Evolutionary conservation across 2,113 vertebrate species (phyloP).

Genomic region (Pitta sordida): DNA sequence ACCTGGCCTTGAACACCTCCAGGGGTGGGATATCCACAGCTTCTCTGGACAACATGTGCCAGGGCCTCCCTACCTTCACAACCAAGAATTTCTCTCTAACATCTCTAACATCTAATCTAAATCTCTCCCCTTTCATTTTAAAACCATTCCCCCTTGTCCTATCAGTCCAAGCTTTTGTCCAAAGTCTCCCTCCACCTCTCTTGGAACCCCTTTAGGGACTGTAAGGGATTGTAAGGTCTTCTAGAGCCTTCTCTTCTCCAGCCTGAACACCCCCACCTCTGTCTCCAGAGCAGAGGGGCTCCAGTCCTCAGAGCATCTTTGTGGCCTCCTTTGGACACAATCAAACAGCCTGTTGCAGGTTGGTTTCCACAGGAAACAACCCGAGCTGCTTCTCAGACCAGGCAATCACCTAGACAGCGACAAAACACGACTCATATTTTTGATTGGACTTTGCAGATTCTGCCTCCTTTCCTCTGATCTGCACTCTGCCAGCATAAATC

Average conservation of each 20-base stretch:
- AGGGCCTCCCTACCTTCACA: fast-evolving
- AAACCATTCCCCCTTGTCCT: background rate
- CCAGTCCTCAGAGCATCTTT: background rate
- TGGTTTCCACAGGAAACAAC: background rate
- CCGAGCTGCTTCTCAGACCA: background rate
- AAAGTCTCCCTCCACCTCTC: background rate
- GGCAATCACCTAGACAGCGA: background rate
- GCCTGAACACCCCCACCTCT: too few species aligned
- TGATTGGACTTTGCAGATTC: background rate
- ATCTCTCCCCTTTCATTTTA: too few species aligned
- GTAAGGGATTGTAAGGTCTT: background rate
- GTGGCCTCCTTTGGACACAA: background rate
- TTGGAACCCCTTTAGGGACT: background rate
- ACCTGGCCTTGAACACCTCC: fast-evolving
- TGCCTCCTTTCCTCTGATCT: background rate
- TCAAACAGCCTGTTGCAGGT: fast-evolving
- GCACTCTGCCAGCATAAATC: background rate
- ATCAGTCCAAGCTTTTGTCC: background rate
- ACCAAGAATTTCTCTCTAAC: fast-evolving
- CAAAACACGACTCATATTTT: background rate
- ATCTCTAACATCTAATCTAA: too few species aligned
- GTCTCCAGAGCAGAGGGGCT: background rate
- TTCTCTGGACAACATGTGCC: background rate
- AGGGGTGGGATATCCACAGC: background rate
- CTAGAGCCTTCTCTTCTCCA: background rate